These are phyloP conservation scores for Sebastes vulpes DNA, from an alignment of 2,797 vertebrate genomes.

Conservation along the genomic window DNA sequence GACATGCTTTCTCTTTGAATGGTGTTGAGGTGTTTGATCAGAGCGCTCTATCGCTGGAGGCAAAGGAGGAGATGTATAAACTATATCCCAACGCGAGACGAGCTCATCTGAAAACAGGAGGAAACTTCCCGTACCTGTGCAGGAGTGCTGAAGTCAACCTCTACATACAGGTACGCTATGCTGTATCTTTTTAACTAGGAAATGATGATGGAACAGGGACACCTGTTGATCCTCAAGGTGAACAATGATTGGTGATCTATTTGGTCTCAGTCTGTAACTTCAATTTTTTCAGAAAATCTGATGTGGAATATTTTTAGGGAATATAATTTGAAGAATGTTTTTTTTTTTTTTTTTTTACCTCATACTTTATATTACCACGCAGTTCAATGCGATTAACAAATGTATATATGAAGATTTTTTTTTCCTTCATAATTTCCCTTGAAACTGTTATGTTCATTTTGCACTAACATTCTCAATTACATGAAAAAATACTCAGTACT, in stretches of 20 bases:
- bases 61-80: conserved; percentile 99
- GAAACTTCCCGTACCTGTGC: conserved; percentile 98
- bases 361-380: too few species aligned
- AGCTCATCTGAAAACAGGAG: conserved; percentile 98
- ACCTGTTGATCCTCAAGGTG: neutral
- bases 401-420: neutral
- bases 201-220: too few species aligned
- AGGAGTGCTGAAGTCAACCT: conserved; percentile 98
- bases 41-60: conserved; percentile 95
- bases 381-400: too few species aligned
- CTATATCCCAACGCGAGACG: conserved; percentile 95
- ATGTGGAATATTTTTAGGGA: too few species aligned
- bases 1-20: neutral
- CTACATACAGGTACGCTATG: conserved; percentile 88
- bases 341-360: too few species aligned
- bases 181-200: neutral
- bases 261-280: neutral
- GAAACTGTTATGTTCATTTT: too few species aligned
- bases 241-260: neutral
- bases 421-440: neutral
- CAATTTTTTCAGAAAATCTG: too few species aligned
- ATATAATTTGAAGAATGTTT: too few species aligned
- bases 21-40: conserved; percentile 94
- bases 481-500: neutral
- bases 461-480: too few species aligned